Base-by-base conservation (phyloP, 2,797 vertebrate genomes). In the Scyliorhinus canicula region DNA sequence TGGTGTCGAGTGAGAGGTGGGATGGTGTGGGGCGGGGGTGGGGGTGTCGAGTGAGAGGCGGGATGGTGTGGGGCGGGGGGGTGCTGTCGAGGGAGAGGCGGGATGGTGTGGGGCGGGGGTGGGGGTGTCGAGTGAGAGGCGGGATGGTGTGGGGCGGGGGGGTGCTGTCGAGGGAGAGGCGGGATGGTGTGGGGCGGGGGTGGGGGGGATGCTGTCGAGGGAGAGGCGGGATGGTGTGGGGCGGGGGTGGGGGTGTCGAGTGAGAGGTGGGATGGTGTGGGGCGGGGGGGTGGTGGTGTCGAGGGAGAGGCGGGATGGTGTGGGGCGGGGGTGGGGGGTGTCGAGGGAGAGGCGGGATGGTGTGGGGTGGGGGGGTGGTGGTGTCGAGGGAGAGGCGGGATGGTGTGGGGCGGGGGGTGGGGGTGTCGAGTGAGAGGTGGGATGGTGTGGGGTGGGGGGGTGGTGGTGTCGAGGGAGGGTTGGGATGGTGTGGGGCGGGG, bases 11-110 rank as follows among this genome's bases (percentile, higher is more conserved):
- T 8, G 21, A 21, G 63, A 71, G 28, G 1, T 5, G 74, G 28
- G 31, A n/a, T 77, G 74, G 35, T 2, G 74, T 11, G 35, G 77
- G n/a, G n/a, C n/a, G n/a, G n/a, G n/a, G n/a, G n/a, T n/a, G n/a
- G n/a, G n/a, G n/a, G n/a, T n/a, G n/a, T n/a, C n/a, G n/a, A n/a
- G 11, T 98, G 98, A 98, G 69, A 98, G 97, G 74, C 97, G 98
- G 96, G 98, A 98, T 98, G 98, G 96, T 97, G 97, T 52, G 97
- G 97, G 91, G 50, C 50, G 50, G 6, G 67, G 50, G 93, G 52
- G 69, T 1, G 95, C 84, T 0, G 8, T n/a, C n/a, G n/a, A n/a
- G 60, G 60, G 16, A 16, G 8, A 16, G 16, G 60, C 8, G 60
- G 16, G 77, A 4, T 0, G 12, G 21, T 9, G 47, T 21, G 35